These are phyloP conservation scores for Cyprinodon brontotheroides DNA, from an alignment of 2,113 vertebrate genomes.

Conservation along the genomic window DNA sequence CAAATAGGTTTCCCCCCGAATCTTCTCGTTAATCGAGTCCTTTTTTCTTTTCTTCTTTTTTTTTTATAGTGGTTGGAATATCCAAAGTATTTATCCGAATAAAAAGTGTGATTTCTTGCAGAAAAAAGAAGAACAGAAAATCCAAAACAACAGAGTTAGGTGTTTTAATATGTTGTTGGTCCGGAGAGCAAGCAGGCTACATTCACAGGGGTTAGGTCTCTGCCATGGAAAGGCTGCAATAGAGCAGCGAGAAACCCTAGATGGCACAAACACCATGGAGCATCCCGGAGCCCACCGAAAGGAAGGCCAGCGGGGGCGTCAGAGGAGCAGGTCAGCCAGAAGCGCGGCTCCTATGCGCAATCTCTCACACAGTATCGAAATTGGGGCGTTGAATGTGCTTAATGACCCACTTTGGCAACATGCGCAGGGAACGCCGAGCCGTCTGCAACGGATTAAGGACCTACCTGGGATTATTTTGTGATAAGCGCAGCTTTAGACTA, in stretches of 20 bases:
- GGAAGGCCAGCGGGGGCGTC: slow-evolving; percentile 2
- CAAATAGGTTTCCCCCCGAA: slow-evolving; percentile 5
- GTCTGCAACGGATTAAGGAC: slow-evolving; percentile 66
- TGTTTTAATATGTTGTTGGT: neutral
- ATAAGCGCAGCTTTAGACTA: slow-evolving; percentile 60
- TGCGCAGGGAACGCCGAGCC: slow-evolving; percentile 19
- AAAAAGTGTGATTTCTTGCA: neutral
- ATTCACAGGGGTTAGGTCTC: slow-evolving; percentile 28
- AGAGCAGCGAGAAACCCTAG: slow-evolving; percentile 42
- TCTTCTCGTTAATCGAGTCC: slow-evolving; percentile 21
- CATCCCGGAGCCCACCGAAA: slow-evolving; percentile 26
- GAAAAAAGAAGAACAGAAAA: neutral
- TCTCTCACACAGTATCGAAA: slow-evolving; percentile 3
- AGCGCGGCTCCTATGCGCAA: slow-evolving; percentile 16
- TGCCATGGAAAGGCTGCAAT: slow-evolving; percentile 50
- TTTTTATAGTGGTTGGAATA: slow-evolving; percentile 20
- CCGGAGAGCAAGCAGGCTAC: slow-evolving; percentile 1
- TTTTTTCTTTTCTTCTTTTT: neutral
- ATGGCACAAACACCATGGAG: slow-evolving; percentile 54
- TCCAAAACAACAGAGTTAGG: slow-evolving; percentile 27
- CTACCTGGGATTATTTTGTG: slow-evolving; percentile 64
- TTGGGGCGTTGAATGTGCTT: slow-evolving; percentile 18
- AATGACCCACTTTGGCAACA: slow-evolving; percentile 44
- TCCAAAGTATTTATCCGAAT: slow-evolving; percentile 21
- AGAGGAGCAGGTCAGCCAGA: slow-evolving; percentile 20